Evolutionary conservation across 2,113 vertebrate genomes (phyloP), one percentile per base, ranked within the genome.

Genomic region (Vulpes lagopus): DNA sequence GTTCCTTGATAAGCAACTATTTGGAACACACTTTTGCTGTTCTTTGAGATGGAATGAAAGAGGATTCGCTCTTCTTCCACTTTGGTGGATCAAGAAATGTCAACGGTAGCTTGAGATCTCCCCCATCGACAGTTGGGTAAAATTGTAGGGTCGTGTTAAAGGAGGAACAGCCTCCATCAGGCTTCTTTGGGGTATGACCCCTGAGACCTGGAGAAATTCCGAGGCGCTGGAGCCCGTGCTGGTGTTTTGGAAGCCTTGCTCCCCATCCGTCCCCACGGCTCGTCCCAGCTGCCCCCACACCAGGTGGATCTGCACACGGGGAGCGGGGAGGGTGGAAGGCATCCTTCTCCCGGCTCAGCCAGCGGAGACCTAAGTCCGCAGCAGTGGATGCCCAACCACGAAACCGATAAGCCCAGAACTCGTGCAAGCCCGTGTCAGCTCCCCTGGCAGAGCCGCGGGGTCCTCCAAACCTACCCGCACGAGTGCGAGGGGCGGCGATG

Each of bases 291-390:
- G 1, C 16, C 1, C 9, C 49, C 11, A 1, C 19, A 8, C 19
- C 30, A 1, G 16, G 20, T 32, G n/a, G 32, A 62, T 85, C 62
- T 9, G 27, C 35, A 22, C 7, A 43, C 43, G 38, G 22, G 38
- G 5, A 32, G 8, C 27, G 6, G 8, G 14, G 10, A 1, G 5
- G 11, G 27, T 35, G 25, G 59, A n/a, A 7, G 0, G 17, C 16
- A 35, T 4, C 27, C 20, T 10, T 3, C 59, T 67, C 8, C 15
- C 20, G 17, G 9, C 3, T 14, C 25, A 49, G 8, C 11, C 65
- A 83, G 79, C 23, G 80, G 32, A 59, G 62, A 27, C 22, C 32
- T 60, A 38, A 8, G 2, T 17, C 19, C 55, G 8, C 16, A 64
- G 25, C 16, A 51, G 57, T 22, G 30, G 49, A 35, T 3, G 11